A percentile compares a stretch with the other conserved stretches of the same genome.
phyloP scores from a whole-genome alignment of 2,888 invertebrate species.

The Synanthedon myopaeformis region DNA sequence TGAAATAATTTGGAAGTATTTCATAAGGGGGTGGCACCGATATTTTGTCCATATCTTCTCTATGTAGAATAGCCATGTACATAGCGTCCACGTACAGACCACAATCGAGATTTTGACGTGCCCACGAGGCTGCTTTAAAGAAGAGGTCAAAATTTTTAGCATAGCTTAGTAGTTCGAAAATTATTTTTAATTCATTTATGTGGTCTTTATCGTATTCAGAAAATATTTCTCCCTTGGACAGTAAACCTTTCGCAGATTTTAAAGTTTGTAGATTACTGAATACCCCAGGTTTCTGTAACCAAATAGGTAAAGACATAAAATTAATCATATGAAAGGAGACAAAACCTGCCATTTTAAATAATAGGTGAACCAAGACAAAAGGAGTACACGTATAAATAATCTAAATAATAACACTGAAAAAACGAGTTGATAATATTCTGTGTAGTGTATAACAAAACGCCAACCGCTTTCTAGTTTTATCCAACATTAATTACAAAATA shows the following conservation, averaged over 20 bases:
- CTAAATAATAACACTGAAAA: too few species aligned
- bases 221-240: conserved; percentile 49
- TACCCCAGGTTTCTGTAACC: conserved; percentile 38
- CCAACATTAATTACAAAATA: too few species aligned
- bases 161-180: conserved; percentile 62
- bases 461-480: too few species aligned
- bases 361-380: too few species aligned
- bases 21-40: conserved; percentile 76
- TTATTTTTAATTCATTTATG: conserved; percentile 33
- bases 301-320: conserved; percentile 1
- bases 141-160: conserved; percentile 72
- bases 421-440: too few species aligned
- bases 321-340: too few species aligned
- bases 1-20: conserved; percentile 75
- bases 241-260: conserved; percentile 27
- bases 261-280: conserved; percentile 32
- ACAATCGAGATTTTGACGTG: conserved; percentile 73
- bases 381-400: too few species aligned
- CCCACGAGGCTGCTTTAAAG: conserved; percentile 69
- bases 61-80: conserved; percentile 68
- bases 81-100: conserved; percentile 73
- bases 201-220: conserved; percentile 43
- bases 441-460: too few species aligned
- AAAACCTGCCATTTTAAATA: too few species aligned
- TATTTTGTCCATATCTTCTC: conserved; percentile 69